These are phyloP conservation scores for Araneus ventricosus DNA, from an alignment of 1,140 invertebrate genomes.

Conservation along the genomic window DNA sequence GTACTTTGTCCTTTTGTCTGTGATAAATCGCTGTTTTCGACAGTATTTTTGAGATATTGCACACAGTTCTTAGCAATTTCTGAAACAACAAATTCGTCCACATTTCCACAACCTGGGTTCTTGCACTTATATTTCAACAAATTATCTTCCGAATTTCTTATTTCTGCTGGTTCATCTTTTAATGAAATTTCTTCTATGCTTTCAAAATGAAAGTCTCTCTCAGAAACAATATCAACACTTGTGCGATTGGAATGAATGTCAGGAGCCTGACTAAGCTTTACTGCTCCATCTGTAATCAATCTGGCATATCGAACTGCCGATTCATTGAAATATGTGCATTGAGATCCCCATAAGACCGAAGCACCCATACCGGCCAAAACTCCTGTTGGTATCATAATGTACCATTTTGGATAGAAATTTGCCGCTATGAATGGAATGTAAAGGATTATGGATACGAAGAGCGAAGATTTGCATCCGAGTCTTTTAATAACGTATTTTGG, in stretches of 20 bases:
- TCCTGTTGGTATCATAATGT: slow-evolving; percentile 27
- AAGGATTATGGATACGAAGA: not conserved
- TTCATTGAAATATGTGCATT: slow-evolving; percentile 59
- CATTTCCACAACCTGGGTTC: not conserved
- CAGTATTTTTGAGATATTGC: not conserved
- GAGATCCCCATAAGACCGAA: slow-evolving; percentile 3
- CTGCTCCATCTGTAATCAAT: not conserved
- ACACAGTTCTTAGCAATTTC: not conserved
- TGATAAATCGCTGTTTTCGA: not conserved
- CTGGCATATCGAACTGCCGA: not conserved
- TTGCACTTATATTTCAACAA: not conserved
- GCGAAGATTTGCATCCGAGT: not conserved
- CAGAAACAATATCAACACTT: not conserved
- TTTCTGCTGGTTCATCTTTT: not conserved
- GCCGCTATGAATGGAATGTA: slow-evolving; percentile 33
- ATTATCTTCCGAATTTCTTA: not conserved
- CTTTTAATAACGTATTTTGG: slow-evolving; percentile 49
- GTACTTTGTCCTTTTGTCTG: not conserved
- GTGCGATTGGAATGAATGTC: not conserved
- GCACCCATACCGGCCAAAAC: slow-evolving; percentile 18
- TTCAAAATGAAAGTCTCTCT: not conserved
- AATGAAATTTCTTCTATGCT: not conserved
- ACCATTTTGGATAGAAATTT: slow-evolving; percentile 41
- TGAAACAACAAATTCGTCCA: not conserved
- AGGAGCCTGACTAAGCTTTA: not conserved